Conservation (phyloP, 1,140 invertebrate genomes). For the Pissodes strobi region DNA sequence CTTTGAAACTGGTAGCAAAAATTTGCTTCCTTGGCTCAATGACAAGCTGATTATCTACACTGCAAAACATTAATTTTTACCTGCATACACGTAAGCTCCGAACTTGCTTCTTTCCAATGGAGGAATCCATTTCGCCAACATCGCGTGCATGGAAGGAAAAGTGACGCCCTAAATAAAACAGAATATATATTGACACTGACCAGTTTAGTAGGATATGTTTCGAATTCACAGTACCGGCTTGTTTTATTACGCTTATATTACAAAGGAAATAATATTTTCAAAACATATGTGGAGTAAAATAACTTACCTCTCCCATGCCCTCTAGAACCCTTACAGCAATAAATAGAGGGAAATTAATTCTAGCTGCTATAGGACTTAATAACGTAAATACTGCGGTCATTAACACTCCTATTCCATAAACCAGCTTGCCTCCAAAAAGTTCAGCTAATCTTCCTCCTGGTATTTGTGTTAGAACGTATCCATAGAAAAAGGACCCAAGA, state of each 20-base stretch:
- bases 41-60: too few species aligned
- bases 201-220: too few species aligned
- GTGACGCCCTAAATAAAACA: constrained; percentile 69
- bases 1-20: too few species aligned
- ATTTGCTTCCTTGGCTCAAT: too few species aligned
- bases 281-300: too few species aligned
- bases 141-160: constrained; percentile 81
- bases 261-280: neutral
- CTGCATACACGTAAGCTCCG: constrained; percentile 78
- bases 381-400: constrained; percentile 78
- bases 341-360: constrained; percentile 71
- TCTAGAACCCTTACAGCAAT: constrained; percentile 79
- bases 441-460: constrained; percentile 83
- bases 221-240: too few species aligned
- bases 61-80: too few species aligned
- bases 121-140: constrained; percentile 82
- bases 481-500: constrained; percentile 83
- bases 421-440: constrained; percentile 76
- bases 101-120: constrained; percentile 80
- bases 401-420: constrained; percentile 78
- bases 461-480: constrained; percentile 85
- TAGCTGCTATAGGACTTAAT: constrained; percentile 73
- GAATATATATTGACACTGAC: too few species aligned
- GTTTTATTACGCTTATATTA: too few species aligned
- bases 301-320: constrained; percentile 79